Percentiles rank a stretch among this genome's conserved stretches.
phyloP scores from a whole-genome alignment of 2,797 vertebrate species.

The Parotocinclus haroldoi region DNA sequence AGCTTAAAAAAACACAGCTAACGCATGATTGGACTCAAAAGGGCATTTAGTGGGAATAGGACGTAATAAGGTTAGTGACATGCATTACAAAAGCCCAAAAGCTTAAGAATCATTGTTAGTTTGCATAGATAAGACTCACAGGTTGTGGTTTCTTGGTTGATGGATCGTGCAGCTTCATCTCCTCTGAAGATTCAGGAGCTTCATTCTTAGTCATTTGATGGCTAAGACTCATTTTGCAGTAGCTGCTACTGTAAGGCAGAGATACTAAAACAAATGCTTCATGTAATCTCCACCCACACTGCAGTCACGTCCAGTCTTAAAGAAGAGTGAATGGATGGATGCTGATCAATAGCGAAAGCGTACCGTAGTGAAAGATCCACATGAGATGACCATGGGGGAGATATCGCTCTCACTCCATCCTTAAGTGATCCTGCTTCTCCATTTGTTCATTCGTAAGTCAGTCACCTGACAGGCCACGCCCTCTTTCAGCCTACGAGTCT shows the following conservation, averaged over 20 bases:
- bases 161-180: conserved; percentile 5
- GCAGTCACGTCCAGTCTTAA: conserved; percentile 4
- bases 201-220: conserved; percentile 1
- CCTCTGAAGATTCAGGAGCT: conserved; percentile 17
- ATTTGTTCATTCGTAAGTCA: background rate
- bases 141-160: conserved; percentile 39
- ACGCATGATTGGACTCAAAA: too few species aligned
- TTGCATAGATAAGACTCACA: conserved; percentile 24
- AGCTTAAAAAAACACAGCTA: background rate
- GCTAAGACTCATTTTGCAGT: conserved; percentile 22
- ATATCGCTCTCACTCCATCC: conserved; percentile 18
- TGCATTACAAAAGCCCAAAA: background rate
- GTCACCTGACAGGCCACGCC: conserved; percentile 13
- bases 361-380: background rate
- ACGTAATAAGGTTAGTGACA: too few species aligned
- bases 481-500: background rate
- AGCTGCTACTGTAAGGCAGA: conserved; percentile 4
- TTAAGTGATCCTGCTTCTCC: background rate
- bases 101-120: background rate
- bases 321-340: background rate
- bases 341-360: conserved; percentile 14
- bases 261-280: conserved; percentile 1
- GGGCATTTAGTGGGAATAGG: too few species aligned
- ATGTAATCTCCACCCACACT: conserved; percentile 10
- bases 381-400: background rate